phyloP scores from a whole-genome alignment of 2,888 invertebrate genomes.

The Caenorhabditis drosophilae region DNA sequence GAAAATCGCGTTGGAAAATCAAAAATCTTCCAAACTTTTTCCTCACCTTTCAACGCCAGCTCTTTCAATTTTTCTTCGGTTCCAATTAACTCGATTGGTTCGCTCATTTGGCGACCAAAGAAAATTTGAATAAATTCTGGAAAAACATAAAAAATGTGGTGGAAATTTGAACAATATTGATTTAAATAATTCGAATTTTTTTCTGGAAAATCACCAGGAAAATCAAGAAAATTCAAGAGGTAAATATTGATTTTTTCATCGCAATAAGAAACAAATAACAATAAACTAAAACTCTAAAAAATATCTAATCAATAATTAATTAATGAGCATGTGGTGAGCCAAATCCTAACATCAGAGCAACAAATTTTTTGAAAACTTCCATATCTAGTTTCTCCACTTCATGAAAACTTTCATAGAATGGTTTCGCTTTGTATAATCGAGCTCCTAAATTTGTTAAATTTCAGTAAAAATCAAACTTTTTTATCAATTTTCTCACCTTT shows the following conservation, averaged over 20 bases:
- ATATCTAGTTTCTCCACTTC: slow-evolving; percentile 60
- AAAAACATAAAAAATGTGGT: too few relatives aligned
- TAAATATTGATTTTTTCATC: background rate
- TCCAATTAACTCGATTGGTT: slow-evolving; percentile 1
- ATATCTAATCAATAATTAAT: background rate
- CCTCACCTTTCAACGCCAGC: slow-evolving; percentile 8
- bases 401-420: slow-evolving; percentile 58
- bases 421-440: slow-evolving; percentile 61
- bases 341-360: slow-evolving; percentile 48
- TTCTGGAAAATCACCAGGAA: too few relatives aligned
- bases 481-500: too few relatives aligned
- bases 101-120: slow-evolving; percentile 25
- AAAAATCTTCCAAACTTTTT: too few relatives aligned
- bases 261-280: slow-evolving; percentile 4
- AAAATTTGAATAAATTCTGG: background rate
- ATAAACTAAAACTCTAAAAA: slow-evolving; percentile 3
- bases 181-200: too few relatives aligned
- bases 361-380: slow-evolving; percentile 62
- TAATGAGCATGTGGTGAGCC: slow-evolving; percentile 30
- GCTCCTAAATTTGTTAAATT: slow-evolving; percentile 52
- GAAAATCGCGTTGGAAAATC: slow-evolving; percentile 1
- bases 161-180: too few relatives aligned
- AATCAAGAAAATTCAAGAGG: background rate
- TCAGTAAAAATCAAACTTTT: too few relatives aligned
- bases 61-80: background rate